These are phyloP conservation scores for Eupelmus urozonus DNA, from an alignment of 2,888 invertebrate genomes.

Conservation along the genomic window DNA sequence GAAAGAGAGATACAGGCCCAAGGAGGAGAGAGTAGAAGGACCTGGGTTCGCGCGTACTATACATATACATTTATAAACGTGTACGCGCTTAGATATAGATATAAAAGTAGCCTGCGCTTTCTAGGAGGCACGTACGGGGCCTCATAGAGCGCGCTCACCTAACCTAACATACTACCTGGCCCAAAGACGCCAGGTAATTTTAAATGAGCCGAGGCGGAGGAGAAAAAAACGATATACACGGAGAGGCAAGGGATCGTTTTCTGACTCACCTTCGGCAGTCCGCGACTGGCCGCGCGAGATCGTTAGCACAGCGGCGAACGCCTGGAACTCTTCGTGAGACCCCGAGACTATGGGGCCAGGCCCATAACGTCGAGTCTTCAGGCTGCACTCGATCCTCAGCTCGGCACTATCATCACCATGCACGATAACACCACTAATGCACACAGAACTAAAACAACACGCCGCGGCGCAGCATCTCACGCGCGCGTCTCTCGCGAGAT, in stretches of 20 bases:
- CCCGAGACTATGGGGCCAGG: neutral
- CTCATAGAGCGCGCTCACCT: neutral
- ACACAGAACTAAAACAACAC: slow-evolving; percentile 1
- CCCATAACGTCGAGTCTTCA: neutral
- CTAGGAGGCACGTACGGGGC: slow-evolving; percentile 1
- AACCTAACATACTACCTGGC: neutral
- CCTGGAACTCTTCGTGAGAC: no score
- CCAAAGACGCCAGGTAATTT: neutral
- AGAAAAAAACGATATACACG: neutral
- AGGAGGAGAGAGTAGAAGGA: neutral
- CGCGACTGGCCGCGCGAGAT: neutral
- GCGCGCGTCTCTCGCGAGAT: neutral
- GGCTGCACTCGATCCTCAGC: neutral
- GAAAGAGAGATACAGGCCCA: slow-evolving; percentile 3
- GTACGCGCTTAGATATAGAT: neutral
- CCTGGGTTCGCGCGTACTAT: no score
- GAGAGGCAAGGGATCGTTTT: neutral
- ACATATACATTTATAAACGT: no score
- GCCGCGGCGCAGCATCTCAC: slow-evolving; percentile 23
- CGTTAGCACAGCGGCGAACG: no score
- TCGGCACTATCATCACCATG: neutral
- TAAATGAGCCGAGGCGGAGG: neutral
- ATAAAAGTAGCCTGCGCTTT: neutral
- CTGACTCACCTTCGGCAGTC: slow-evolving; percentile 48
- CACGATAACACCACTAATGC: neutral